Evolutionary conservation across 2,888 invertebrate species (phyloP).

Genomic region (Agrotis clavis): DNA sequence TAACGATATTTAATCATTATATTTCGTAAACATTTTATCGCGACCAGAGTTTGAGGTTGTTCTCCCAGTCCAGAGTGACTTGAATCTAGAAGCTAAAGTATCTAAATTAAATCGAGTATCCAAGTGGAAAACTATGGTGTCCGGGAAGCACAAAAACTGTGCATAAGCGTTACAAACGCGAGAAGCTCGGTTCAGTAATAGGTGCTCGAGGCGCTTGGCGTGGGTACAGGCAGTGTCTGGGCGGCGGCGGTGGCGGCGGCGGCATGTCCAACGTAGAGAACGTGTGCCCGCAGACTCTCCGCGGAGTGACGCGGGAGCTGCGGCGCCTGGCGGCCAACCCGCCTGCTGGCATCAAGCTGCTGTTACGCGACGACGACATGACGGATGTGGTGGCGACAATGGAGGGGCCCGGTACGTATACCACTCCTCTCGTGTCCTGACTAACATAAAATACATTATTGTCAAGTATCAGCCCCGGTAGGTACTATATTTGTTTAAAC

Average conservation of each 20-base stretch:
- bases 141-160: slow-evolving; percentile 2
- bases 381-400: slow-evolving; percentile 98
- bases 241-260: slow-evolving; percentile 27
- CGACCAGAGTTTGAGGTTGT: neutral
- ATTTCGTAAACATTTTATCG: neutral
- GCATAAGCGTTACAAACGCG: slow-evolving; percentile 21
- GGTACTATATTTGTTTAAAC: too few species aligned
- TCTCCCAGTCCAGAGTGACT: too few species aligned
- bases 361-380: slow-evolving; percentile 97
- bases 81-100: slow-evolving; percentile 9
- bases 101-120: neutral
- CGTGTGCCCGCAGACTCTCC: slow-evolving; percentile 97
- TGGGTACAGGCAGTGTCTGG: slow-evolving; percentile 6
- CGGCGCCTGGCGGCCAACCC: slow-evolving; percentile 95
- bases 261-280: slow-evolving; percentile 97
- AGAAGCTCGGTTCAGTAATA: slow-evolving; percentile 6
- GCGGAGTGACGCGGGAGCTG: slow-evolving; percentile 97
- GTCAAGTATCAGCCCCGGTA: too few species aligned
- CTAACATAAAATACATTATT: too few species aligned
- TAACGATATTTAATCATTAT: neutral
- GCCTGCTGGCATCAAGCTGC: slow-evolving; percentile 97
- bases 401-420: slow-evolving; percentile 93
- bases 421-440: too few species aligned
- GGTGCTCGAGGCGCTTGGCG: slow-evolving; percentile 1
- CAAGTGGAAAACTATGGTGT: slow-evolving; percentile 27